Base-by-base conservation (phyloP, 2,797 vertebrate species). In the Tangara arthus region DNA sequence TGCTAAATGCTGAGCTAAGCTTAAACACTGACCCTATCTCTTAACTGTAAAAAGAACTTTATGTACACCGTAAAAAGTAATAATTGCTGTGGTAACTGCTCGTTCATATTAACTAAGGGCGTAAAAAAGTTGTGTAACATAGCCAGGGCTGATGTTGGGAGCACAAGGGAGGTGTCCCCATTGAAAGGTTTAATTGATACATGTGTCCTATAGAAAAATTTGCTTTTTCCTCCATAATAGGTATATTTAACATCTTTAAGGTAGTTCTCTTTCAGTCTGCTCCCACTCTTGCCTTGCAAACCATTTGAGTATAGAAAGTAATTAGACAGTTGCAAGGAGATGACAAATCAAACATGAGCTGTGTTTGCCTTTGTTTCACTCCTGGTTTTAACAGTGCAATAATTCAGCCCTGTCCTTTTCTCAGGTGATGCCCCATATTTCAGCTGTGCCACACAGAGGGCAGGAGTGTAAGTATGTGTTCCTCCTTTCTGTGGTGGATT, bases 1-100 rank as follows among this genome's bases (percentile, higher is more conserved):
- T 97, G 82, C 94, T 96, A 95, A 93, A 94, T 82, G 91, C 96
- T 96, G 90, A 97, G 94, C 91, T 96, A 95, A 97, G 91, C 96
- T 93, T 94, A 88, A 97, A 95, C 80, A 68, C 69, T 96, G 96
- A 97, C 97, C 95, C 72, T 82, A 75, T 94, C 95, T 96, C 86
- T 94, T 90, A 91, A 96, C 83, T 89, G 88, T 91, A 95, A 85
- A 89, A 82, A 82, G 79, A 93, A 76, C 94, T 96, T 97, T 94
- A 97, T 93, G 89, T 82, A 75, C 76, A 87, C 96, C 41, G 12
- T 97, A 97, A 97, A 97, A 97, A 95, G 89, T 59, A 97, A 94
- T 97, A 96, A 98, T 97, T 96, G 70, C 92, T 92, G 84, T 94
- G 88, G 91, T 96, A 96, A 94, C 96, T 83, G 46, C 91, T 97